Evolutionary conservation across 2,797 vertebrate species (phyloP), one percentile per base, ranked within the genome.

Genomic region (Heliangelus exortis): DNA sequence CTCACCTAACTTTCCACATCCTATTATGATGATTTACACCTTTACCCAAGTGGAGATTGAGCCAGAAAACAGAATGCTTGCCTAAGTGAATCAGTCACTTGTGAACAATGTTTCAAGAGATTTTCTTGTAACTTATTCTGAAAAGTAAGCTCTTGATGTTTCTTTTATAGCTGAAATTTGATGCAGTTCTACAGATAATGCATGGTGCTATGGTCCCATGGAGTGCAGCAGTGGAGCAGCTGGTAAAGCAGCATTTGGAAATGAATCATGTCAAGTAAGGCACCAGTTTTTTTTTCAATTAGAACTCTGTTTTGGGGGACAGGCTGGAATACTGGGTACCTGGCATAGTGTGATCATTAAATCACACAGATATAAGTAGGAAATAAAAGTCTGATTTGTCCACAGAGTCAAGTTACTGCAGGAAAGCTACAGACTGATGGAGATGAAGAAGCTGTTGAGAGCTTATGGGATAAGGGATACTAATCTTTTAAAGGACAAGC

Each of bases 151-250:
- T 84, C 28, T 73, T 71, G 47, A 6, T 74, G 39, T 54, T 90
- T 31, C 51, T 86, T 91, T 79, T 96, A 6, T 78, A 99, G 99
- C 96, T 99, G 96, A 98, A 98, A 96, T 99, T 99, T 81, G 99
- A 99, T 66, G 99, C 99, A 6, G 98, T 99, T 71, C 98, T 99
- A 62, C 98, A 99, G 97, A 98, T 99, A 51, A 99, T 99, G 99
- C 98, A 98, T 53, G 98, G 99, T 63, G 98, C 99, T 1, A 97
- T 99, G 69, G 98, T 99, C 22, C 99, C 99, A 4, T 99, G 99
- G 99, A 99, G 98, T 43, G 96, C 98, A 29, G 97, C 98, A 19
- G 98, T 99, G 62, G 99, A 99, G 95, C 98, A 98, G 83, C 98
- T 99, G 48, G 99, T 99, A 41, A 99, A 98, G 47, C 98, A 98